A percentile compares a stretch with the other conserved stretches of the same genome.
Conservation (phyloP, 2,888 invertebrate species). For the Campoplex nolae region DNA sequence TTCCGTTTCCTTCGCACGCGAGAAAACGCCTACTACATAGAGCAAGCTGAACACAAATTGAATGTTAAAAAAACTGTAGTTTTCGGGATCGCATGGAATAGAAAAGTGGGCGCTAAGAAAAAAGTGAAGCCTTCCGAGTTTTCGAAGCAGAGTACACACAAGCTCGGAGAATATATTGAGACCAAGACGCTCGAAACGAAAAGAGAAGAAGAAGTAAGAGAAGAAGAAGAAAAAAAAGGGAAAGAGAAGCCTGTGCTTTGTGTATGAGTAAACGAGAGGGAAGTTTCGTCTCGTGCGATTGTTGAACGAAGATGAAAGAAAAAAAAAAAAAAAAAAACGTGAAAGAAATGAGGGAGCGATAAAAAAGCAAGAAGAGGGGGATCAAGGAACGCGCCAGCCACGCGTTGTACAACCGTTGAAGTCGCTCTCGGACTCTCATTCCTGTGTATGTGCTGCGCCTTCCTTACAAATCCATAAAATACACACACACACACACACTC, state of each 20-base stretch:
- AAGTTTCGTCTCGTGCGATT: constrained; percentile 25
- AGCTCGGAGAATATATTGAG: constrained; percentile 30
- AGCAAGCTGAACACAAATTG: background rate
- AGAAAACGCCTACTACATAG: background rate
- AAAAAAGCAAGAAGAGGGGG: constrained; percentile 65
- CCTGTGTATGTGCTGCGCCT: background rate
- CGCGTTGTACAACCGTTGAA: constrained; percentile 70
- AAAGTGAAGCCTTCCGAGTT: constrained; percentile 45
- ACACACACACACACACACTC: background rate
- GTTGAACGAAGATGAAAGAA: constrained; percentile 36
- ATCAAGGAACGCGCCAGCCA: constrained; percentile 72
- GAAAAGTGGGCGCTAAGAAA: constrained; percentile 34
- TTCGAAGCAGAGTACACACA: constrained; percentile 46
- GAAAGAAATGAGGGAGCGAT: constrained; percentile 61
- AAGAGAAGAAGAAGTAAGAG: background rate
- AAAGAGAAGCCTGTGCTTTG: background rate
- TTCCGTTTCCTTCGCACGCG: background rate
- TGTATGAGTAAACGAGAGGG: background rate
- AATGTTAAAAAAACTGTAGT: background rate
- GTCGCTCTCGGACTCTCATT: constrained; percentile 53
- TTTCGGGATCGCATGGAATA: constrained; percentile 40
- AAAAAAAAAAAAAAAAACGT: constrained; percentile 5
- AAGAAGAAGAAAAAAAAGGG: constrained; percentile 24
- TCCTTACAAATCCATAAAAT: constrained; percentile 33
- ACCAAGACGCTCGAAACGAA: constrained; percentile 31